Conservation (phyloP, 2,797 vertebrate species). For the Gymnoscopelus microlampas region DNA sequence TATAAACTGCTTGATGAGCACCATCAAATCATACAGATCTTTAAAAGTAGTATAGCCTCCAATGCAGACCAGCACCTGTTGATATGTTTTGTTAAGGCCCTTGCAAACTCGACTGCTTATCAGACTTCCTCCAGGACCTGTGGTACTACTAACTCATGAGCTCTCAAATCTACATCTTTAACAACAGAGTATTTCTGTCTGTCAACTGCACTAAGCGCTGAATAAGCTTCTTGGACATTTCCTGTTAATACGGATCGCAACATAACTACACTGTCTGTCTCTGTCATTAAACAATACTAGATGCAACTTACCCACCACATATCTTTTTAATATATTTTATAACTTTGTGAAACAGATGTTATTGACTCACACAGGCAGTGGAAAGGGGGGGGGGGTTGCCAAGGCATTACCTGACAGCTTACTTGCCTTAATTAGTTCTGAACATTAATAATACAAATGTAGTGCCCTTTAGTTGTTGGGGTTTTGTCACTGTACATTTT, state of each 20-base stretch:
- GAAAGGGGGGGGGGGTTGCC: too few species aligned
- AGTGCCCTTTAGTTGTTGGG: too few species aligned
- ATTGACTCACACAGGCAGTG: background rate
- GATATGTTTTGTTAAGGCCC: background rate
- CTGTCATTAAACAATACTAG: background rate
- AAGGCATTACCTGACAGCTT: too few species aligned
- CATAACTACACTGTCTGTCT: background rate
- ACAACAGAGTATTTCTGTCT: background rate
- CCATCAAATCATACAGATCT: background rate
- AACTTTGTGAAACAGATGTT: background rate
- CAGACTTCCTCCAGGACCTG: constrained; percentile 1
- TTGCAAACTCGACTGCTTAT: constrained; percentile 1
- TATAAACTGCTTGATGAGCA: background rate
- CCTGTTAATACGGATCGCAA: background rate
- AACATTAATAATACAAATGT: background rate
- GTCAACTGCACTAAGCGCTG: background rate
- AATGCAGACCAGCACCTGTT: background rate
- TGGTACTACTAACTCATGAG: background rate
- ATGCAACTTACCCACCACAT: background rate
- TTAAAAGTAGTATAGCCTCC: background rate
- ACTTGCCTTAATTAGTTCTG: background rate
- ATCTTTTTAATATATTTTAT: background rate
- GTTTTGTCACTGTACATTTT: too few species aligned
- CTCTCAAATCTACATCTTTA: background rate
- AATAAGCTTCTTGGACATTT: background rate